These are phyloP conservation scores for Chloroceryle aenea DNA, from an alignment of 2,113 vertebrate genomes.

Conservation along the genomic window DNA sequence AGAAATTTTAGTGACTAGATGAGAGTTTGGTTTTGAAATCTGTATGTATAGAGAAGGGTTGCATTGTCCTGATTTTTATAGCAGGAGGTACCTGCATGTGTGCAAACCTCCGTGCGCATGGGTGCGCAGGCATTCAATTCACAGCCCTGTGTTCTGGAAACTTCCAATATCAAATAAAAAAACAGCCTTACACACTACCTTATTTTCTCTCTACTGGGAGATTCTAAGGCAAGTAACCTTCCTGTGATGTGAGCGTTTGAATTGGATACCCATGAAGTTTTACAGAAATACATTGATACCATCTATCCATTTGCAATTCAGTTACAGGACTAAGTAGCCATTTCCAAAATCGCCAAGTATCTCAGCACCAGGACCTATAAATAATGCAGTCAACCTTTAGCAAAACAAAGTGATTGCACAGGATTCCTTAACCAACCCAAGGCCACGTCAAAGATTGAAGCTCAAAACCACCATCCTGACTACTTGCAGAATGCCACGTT, in stretches of 20 bases:
- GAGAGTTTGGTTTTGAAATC: slow-evolving; percentile 6
- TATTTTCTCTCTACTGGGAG: neutral
- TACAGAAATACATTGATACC: neutral
- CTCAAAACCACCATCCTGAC: neutral
- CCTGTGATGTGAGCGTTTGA: slow-evolving; percentile 21
- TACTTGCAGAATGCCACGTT: neutral
- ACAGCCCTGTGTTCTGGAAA: neutral
- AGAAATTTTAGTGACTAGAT: slow-evolving; percentile 20
- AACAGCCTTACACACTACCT: neutral
- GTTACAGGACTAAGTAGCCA: neutral
- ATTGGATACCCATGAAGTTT: neutral
- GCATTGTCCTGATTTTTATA: neutral
- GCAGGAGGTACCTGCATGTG: neutral
- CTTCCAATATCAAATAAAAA: neutral
- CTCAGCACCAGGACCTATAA: neutral
- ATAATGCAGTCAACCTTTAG: neutral
- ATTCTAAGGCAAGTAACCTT: neutral
- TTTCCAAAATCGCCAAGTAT: neutral
- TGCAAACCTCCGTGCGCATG: neutral
- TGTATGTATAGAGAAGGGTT: slow-evolving; percentile 22
- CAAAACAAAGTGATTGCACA: neutral
- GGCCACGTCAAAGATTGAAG: neutral
- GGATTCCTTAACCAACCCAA: neutral
- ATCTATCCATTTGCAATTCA: neutral
- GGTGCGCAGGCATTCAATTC: neutral